phyloP scores from a whole-genome alignment of 2,797 vertebrate genomes.

The Tokudaia muenninki region DNA sequence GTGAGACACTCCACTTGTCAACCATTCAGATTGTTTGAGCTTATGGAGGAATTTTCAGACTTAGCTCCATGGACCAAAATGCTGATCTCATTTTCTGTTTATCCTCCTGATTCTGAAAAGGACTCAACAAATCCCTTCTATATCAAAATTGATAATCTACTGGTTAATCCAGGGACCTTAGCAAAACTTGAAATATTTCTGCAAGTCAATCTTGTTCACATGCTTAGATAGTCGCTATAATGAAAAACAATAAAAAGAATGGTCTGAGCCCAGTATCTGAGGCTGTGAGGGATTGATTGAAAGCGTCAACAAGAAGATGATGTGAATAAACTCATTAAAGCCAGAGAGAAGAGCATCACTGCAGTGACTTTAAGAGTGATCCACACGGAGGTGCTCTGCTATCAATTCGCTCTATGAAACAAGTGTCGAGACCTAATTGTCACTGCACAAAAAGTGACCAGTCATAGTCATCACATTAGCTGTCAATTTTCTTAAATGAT shows the following conservation, averaged over 20 bases:
- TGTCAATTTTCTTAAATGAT: slow-evolving; percentile 22
- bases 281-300: slow-evolving; percentile 61
- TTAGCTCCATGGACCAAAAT: slow-evolving; percentile 64
- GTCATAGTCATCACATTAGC: background rate
- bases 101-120: slow-evolving; percentile 64
- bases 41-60: background rate
- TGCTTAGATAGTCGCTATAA: slow-evolving; percentile 68
- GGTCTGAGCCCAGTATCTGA: slow-evolving; percentile 74
- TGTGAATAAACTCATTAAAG: slow-evolving; percentile 47
- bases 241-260: slow-evolving; percentile 69
- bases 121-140: background rate
- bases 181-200: slow-evolving; percentile 68
- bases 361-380: background rate
- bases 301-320: slow-evolving; percentile 56
- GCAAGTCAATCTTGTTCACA: slow-evolving; percentile 43
- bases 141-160: fast-evolving
- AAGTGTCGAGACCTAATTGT: background rate
- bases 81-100: slow-evolving; percentile 50
- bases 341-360: slow-evolving; percentile 7
- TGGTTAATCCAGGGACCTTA: background rate
- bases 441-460: background rate
- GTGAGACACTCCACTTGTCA: background rate
- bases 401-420: background rate
- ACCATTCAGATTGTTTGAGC: background rate
- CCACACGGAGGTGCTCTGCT: background rate